Conservation (phyloP, 2,797 vertebrate genomes). For the Thunnus albacares region DNA sequence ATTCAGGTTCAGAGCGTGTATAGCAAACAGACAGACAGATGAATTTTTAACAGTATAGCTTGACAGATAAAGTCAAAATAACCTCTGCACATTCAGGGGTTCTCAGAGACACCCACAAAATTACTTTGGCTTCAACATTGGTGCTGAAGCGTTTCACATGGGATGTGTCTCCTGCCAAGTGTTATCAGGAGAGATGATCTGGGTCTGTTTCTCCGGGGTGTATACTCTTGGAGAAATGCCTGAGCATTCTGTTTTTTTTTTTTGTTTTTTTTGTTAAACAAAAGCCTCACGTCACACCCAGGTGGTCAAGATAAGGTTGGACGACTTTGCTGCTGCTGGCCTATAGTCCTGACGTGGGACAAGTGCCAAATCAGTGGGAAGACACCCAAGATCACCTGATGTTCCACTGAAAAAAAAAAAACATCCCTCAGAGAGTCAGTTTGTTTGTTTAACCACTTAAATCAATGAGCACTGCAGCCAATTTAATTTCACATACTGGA, state of each 20-base stretch:
- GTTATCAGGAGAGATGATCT: conserved; percentile 76
- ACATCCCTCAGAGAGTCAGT: conserved; percentile 15
- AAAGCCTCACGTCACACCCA: conserved; percentile 53
- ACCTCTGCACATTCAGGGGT: conserved; percentile 42
- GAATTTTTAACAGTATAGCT: conserved; percentile 18
- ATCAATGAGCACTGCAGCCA: conserved; percentile 67
- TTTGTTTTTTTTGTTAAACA: conserved; percentile 29
- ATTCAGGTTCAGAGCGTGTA: not conserved
- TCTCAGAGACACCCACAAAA: conserved; percentile 69
- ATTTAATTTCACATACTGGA: conserved; percentile 64
- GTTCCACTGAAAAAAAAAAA: conserved; percentile 30
- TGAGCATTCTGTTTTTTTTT: conserved; percentile 43
- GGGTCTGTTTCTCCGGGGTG: conserved; percentile 54
- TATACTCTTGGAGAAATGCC: conserved; percentile 65
- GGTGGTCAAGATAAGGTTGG: conserved; percentile 72
- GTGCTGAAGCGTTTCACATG: conserved; percentile 63
- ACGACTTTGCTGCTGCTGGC: conserved; percentile 39
- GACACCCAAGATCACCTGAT: conserved; percentile 69
- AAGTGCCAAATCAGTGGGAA: conserved; percentile 71
- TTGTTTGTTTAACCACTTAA: conserved; percentile 43
- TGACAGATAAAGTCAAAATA: conserved; percentile 54
- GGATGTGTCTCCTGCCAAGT: conserved; percentile 68
- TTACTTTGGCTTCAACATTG: conserved; percentile 66
- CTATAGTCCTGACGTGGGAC: conserved; percentile 27
- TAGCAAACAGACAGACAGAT: not conserved